phyloP scores from a whole-genome alignment of 1,140 invertebrate species.

The Bombus fervidus region DNA sequence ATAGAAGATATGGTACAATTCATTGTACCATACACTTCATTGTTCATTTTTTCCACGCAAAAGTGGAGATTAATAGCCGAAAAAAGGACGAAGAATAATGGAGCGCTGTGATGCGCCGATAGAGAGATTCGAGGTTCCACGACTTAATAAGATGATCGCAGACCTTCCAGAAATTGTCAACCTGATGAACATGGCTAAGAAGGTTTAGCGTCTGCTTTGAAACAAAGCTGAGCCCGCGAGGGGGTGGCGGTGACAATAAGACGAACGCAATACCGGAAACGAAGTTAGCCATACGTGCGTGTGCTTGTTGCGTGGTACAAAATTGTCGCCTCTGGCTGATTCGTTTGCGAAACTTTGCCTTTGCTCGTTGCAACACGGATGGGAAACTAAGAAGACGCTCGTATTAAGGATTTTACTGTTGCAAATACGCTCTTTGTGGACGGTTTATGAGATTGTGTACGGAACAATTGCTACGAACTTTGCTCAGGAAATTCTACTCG shows the following conservation, averaged over 20 bases:
- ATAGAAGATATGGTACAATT: too few relatives aligned
- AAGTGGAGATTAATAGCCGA: too few relatives aligned
- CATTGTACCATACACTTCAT: too few relatives aligned
- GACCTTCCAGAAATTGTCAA: background rate
- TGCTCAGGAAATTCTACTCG: background rate
- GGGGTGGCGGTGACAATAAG: background rate
- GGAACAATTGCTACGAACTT: background rate
- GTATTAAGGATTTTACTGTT: background rate
- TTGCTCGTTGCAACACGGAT: too few relatives aligned
- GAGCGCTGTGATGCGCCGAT: too few relatives aligned
- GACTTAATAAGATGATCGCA: background rate
- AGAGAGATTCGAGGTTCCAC: too few relatives aligned
- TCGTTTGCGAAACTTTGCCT: background rate
- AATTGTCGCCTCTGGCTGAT: background rate
- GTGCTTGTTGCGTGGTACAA: background rate
- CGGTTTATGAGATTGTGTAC: background rate
- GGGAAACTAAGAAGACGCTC: background rate
- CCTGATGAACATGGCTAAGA: background rate
- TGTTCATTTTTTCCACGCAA: too few relatives aligned
- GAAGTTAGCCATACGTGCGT: conserved; percentile 10
- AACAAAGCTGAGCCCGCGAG: background rate
- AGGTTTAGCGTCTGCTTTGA: background rate
- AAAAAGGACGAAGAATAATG: too few relatives aligned
- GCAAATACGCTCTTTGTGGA: background rate
- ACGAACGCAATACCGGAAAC: background rate